A percentile compares a stretch with the other conserved stretches of the same genome.
Conservation (phyloP, 1,140 invertebrate genomes). For the Orius insidiosus region DNA sequence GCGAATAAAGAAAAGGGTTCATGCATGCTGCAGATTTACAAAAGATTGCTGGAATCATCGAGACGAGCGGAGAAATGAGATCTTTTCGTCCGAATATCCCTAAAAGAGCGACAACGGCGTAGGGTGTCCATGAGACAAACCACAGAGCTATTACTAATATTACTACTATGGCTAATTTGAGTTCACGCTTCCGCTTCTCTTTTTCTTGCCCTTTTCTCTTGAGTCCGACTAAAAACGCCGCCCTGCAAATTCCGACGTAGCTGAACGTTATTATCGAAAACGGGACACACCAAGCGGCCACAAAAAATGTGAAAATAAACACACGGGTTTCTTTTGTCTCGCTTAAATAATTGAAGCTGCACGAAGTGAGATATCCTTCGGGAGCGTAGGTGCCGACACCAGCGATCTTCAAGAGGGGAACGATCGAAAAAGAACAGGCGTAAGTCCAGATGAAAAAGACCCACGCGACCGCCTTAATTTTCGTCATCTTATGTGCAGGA, state of each 20-base stretch:
- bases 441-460: constrained; percentile 54
- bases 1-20: constrained; percentile 56
- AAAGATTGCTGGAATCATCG: constrained; percentile 58
- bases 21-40: constrained; percentile 55
- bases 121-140: constrained; percentile 60
- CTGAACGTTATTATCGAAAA: constrained; percentile 48
- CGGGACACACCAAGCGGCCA: constrained; percentile 47
- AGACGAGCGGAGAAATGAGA: constrained; percentile 41
- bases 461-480: constrained; percentile 38
- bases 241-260: constrained; percentile 41
- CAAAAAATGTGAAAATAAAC: constrained; percentile 48
- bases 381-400: constrained; percentile 55
- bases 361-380: constrained; percentile 60
- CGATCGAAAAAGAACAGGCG: constrained; percentile 40
- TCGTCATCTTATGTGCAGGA: constrained; percentile 36
- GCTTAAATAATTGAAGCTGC: constrained; percentile 62
- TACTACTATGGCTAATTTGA: constrained; percentile 44
- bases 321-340: constrained; percentile 32
- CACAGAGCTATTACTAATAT: constrained; percentile 47
- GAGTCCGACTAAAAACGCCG: constrained; percentile 15
- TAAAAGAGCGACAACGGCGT: constrained; percentile 49
- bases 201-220: constrained; percentile 35
- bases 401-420: constrained; percentile 48
- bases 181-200: constrained; percentile 43
- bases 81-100: constrained; percentile 48